Percentiles rank a stretch among this genome's conserved stretches.
Evolutionary conservation across 1,140 invertebrate species (phyloP).

Genomic region (Eulimnadia texana): DNA sequence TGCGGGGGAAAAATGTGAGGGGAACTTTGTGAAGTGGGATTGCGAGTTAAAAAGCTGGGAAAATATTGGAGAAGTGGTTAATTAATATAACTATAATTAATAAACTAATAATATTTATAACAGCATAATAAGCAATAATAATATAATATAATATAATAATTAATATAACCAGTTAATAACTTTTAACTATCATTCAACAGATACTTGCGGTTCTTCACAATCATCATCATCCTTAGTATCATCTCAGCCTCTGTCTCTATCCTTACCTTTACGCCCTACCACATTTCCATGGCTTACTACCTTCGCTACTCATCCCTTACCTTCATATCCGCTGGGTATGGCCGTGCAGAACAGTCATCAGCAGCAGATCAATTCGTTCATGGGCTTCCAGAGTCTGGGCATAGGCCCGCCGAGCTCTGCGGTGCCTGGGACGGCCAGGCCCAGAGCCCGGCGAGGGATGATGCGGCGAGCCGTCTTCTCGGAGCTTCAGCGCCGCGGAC

Average conservation of each 20-base stretch:
- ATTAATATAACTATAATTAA: too few species aligned
- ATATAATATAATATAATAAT: too few species aligned
- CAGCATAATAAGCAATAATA: too few species aligned
- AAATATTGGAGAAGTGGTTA: too few species aligned
- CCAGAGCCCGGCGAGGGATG: constrained; percentile 59
- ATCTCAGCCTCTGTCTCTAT: neutral
- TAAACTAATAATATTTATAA: too few species aligned
- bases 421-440: neutral
- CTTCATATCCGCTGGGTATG: neutral
- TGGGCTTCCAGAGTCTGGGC: neutral
- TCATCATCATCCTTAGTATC: neutral
- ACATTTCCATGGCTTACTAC: neutral
- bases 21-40: too few species aligned
- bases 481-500: constrained; percentile 79
- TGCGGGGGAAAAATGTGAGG: too few species aligned
- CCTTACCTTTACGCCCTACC: neutral
- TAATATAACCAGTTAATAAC: too few species aligned
- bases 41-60: too few species aligned
- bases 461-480: constrained; percentile 83
- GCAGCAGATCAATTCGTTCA: neutral
- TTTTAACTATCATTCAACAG: neutral
- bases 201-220: neutral
- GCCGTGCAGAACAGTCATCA: neutral
- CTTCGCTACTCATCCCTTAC: neutral
- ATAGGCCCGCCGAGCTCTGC: neutral